Percentiles rank a stretch among this genome's conserved stretches.
phyloP scores from a whole-genome alignment of 2,113 vertebrate species.

The Amphiprion percula region DNA sequence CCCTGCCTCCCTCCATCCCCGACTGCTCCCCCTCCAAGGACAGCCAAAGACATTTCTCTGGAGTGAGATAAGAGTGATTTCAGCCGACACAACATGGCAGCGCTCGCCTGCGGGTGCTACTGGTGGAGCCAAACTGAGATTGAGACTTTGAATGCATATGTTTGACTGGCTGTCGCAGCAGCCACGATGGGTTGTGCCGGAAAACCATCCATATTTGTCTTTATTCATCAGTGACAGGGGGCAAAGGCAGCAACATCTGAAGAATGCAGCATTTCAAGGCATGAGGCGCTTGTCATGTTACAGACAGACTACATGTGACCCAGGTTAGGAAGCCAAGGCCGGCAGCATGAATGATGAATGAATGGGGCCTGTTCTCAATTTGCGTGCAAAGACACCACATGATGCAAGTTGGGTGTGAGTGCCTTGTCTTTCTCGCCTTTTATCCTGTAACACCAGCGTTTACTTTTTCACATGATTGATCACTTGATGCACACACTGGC shows the following conservation, averaged over 20 bases:
- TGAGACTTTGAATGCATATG: conserved; percentile 66
- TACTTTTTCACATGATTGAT: background rate
- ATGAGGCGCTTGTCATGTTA: conserved; percentile 44
- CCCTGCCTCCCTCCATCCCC: conserved; percentile 66
- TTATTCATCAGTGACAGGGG: conserved; percentile 45
- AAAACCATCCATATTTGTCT: conserved; percentile 54
- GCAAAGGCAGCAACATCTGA: background rate
- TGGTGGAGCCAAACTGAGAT: conserved; percentile 57
- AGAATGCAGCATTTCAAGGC: conserved; percentile 1
- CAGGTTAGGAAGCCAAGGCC: conserved; percentile 20
- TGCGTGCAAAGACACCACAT: background rate
- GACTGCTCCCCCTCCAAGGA: conserved; percentile 82
- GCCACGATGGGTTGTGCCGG: conserved; percentile 12
- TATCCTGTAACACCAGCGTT: background rate
- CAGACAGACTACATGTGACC: conserved; percentile 42
- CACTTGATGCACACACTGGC: background rate
- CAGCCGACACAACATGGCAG: conserved; percentile 61
- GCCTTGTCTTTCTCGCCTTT: no score
- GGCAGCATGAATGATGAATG: conserved; percentile 28
- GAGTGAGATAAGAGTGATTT: conserved; percentile 74
- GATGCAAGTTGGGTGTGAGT: background rate
- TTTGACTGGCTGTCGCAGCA: conserved; percentile 53
- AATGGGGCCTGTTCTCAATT: background rate
- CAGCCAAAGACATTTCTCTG: conserved; percentile 82
- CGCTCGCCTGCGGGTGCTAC: conserved; percentile 17